These are phyloP conservation scores for Protosalanx chinensis DNA, from an alignment of 2,797 vertebrate genomes.

Conservation along the genomic window DNA sequence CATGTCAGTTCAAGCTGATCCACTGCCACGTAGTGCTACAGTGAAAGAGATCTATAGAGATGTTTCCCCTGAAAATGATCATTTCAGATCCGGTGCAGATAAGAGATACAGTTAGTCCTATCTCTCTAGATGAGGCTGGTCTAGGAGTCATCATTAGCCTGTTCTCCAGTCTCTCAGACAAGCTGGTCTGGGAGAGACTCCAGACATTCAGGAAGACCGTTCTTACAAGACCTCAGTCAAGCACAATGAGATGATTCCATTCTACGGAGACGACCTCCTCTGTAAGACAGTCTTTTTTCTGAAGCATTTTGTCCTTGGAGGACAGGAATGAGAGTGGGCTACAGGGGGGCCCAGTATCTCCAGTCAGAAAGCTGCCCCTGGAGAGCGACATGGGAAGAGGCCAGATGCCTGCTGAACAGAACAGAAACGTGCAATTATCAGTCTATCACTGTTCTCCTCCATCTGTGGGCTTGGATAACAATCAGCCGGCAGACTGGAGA, in stretches of 20 bases:
- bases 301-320: not conserved
- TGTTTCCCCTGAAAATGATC: constrained; percentile 27
- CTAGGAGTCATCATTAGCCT: not conserved
- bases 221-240: not conserved
- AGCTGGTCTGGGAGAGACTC: not conserved
- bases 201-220: not conserved
- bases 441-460: constrained; percentile 6
- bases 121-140: too few species aligned
- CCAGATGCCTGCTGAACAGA: constrained; percentile 8
- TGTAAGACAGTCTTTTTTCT: not conserved
- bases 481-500: constrained; percentile 9
- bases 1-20: too few species aligned
- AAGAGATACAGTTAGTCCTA: not conserved
- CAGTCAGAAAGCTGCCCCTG: not conserved
- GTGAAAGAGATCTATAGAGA: constrained; percentile 28
- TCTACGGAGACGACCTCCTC: not conserved
- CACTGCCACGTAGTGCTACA: too few species aligned
- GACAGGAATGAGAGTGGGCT: not conserved
- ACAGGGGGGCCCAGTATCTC: not conserved
- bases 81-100: constrained; percentile 24
- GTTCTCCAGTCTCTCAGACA: not conserved
- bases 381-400: not conserved
- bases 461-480: constrained; percentile 20
- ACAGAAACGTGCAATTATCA: constrained; percentile 10
- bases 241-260: not conserved